phyloP scores from a whole-genome alignment of 1,140 invertebrate species.

The Cydia fagiglandana region DNA sequence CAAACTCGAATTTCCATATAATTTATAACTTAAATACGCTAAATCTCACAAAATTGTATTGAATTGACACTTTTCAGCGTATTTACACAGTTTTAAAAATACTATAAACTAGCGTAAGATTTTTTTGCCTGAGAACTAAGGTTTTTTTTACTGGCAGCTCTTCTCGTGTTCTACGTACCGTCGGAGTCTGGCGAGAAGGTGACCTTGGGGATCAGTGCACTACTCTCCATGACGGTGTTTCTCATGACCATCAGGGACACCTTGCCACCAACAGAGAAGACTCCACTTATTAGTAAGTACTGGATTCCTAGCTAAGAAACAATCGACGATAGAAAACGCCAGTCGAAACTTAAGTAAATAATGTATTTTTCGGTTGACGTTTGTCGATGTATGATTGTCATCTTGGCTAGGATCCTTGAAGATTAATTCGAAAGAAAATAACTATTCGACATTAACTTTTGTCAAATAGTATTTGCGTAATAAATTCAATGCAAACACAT shows the following conservation, averaged over 20 bases:
- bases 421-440: no score
- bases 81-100: no score
- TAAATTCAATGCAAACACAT: neutral
- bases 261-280: conserved; percentile 95
- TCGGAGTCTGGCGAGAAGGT: conserved; percentile 95
- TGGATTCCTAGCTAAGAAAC: neutral
- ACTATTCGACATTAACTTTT: neutral
- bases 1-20: no score
- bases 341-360: no score
- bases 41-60: no score
- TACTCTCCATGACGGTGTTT: conserved; percentile 96
- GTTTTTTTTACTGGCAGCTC: conserved; percentile 80
- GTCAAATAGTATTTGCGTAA: neutral
- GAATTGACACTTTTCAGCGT: no score
- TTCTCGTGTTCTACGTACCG: conserved; percentile 95
- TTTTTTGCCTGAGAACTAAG: neutral
- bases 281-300: conserved; percentile 92
- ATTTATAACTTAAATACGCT: no score
- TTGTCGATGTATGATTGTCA: no score
- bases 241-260: conserved; percentile 95
- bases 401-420: no score
- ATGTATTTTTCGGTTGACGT: no score
- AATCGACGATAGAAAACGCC: no score
- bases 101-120: neutral
- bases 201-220: conserved; percentile 91